Base-by-base conservation (phyloP, 2,113 vertebrate genomes). In the Actenoides lindsayi region DNA sequence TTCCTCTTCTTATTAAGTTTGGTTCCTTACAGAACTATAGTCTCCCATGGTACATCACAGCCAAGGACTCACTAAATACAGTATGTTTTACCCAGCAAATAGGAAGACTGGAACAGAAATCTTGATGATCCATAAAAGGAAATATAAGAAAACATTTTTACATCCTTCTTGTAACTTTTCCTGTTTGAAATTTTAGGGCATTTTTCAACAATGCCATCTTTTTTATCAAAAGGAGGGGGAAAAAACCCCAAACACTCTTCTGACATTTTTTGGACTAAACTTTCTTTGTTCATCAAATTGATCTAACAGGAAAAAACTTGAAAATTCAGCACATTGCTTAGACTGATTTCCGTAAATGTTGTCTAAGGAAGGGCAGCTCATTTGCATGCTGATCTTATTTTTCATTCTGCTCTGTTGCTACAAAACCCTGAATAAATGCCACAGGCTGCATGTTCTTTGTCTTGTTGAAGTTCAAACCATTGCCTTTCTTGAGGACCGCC, bases 331-430 rank as follows among this genome's bases (percentile, higher is more conserved):
- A 51, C 63, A 56, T 71, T 79, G 60, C 21, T 84, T 63, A 84
- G 81, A 15, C 63, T 56, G 30, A 80, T 95, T 93, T 92, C 74
- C 83, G 68, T 96, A 89, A 70, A 57, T 62, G 41, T 71, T 92
- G 19, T 83, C 70, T 68, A 54, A 81, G 60, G 53, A 81, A 93
- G 90, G 53, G 16, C 46, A 82, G 19, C 48, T 96, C 42, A 89
- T 96, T 91, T 90, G 35, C 87, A 68, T 94, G 69, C 93, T 87
- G 70, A 30, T 94, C 87, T 73, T 93, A 53, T 53, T 88, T 74
- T 89, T 63, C 70, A 37, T 94, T 87, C 69, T 94, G 8, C 30
- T 90, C 27, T 76, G 53, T 86, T 89, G 46, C 56, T 90, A 28
- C 50, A 75, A 71, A 87, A 5, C 24, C 46, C 57, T 60, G 69